These are phyloP conservation scores for Acleris emargana DNA, from an alignment of 2,888 invertebrate genomes.

Conservation along the genomic window DNA sequence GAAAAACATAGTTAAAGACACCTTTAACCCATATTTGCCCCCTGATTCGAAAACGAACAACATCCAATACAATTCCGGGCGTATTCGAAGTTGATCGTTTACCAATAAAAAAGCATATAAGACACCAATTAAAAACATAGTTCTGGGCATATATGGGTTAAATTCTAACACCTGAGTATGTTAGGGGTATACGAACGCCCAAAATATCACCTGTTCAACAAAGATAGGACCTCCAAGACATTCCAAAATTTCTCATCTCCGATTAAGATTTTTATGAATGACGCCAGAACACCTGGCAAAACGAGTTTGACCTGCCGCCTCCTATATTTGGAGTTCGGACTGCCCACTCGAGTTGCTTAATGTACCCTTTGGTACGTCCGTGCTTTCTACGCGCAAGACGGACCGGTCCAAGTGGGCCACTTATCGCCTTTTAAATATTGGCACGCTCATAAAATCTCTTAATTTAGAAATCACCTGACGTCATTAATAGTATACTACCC, in stretches of 20 bases:
- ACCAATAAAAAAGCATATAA: too few relatives aligned
- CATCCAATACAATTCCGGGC: too few relatives aligned
- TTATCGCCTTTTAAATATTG: constrained; percentile 4
- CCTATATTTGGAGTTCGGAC: constrained; percentile 8
- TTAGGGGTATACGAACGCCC: too few relatives aligned
- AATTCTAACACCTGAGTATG: too few relatives aligned
- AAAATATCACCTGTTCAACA: too few relatives aligned
- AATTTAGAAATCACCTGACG: neutral
- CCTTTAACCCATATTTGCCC: too few relatives aligned
- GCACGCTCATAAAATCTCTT: neutral
- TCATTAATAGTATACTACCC: too few relatives aligned
- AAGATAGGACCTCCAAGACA: neutral
- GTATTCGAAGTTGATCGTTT: too few relatives aligned
- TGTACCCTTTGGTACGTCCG: constrained; percentile 25
- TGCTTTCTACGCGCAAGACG: constrained; percentile 22
- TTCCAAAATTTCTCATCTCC: neutral
- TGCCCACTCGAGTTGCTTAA: constrained; percentile 23
- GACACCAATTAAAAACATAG: too few relatives aligned
- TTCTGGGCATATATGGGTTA: too few relatives aligned
- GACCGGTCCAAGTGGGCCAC: constrained; percentile 20
- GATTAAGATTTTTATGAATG: constrained; percentile 15
- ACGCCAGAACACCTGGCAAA: neutral
- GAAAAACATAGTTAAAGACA: too few relatives aligned
- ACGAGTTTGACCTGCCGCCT: constrained; percentile 7
- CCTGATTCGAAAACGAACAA: too few relatives aligned